phyloP scores from a whole-genome alignment of 2,797 vertebrate species.

The Ctenochaetus hawaiiensis region DNA sequence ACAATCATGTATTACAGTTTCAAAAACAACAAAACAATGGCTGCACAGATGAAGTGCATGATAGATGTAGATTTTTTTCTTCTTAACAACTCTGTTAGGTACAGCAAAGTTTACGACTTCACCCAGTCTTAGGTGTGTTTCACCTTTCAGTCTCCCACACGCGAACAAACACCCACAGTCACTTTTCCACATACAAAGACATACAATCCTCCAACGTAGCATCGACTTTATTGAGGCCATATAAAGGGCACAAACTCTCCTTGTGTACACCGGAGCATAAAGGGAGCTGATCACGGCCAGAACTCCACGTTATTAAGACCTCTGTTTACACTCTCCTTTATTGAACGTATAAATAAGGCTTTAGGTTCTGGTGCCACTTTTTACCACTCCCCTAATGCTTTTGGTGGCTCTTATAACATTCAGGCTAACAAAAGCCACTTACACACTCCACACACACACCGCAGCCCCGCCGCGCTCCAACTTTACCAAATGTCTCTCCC shows the following conservation, averaged over 20 bases:
- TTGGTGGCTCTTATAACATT: constrained; percentile 67
- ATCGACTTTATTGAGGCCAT: constrained; percentile 75
- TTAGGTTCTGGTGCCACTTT: constrained; percentile 69
- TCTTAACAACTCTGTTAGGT: constrained; percentile 16
- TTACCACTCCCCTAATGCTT: constrained; percentile 71
- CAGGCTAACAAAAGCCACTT: constrained; percentile 69
- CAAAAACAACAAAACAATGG: constrained; percentile 25
- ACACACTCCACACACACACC: constrained; percentile 45
- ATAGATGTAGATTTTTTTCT: constrained; percentile 22
- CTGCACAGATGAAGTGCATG: neutral
- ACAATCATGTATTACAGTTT: neutral
- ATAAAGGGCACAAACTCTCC: constrained; percentile 79
- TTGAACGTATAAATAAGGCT: constrained; percentile 83
- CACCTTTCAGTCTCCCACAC: constrained; percentile 41
- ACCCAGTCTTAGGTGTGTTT: constrained; percentile 38
- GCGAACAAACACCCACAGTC: constrained; percentile 25
- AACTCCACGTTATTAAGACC: constrained; percentile 78
- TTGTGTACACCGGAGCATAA: constrained; percentile 67
- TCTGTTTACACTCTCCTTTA: constrained; percentile 82
- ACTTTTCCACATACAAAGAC: constrained; percentile 18
- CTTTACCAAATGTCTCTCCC: constrained; percentile 57
- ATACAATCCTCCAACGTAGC: constrained; percentile 47
- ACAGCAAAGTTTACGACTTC: constrained; percentile 35
- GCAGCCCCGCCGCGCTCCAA: constrained; percentile 11
- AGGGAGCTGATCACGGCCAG: constrained; percentile 65